phyloP scores from a whole-genome alignment of 2,888 invertebrate genomes.

The Ochropacha duplaris region DNA sequence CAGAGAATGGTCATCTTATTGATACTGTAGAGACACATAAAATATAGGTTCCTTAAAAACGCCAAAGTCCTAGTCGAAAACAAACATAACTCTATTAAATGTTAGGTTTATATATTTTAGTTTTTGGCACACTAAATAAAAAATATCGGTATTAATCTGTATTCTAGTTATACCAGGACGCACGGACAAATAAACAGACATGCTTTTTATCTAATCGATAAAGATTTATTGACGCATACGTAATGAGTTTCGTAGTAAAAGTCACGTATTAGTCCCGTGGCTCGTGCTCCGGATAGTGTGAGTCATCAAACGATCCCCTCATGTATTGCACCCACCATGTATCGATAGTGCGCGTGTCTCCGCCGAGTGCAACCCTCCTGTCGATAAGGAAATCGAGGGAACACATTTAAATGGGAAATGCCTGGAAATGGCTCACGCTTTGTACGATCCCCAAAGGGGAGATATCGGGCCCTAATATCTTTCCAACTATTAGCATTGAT shows the following conservation, averaged over 20 bases:
- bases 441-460: slow-evolving; percentile 65
- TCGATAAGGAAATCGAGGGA: slow-evolving; percentile 72
- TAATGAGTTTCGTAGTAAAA: slow-evolving; percentile 3
- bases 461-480: slow-evolving; percentile 67
- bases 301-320: slow-evolving; percentile 43
- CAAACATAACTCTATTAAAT: not conserved
- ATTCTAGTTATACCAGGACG: too few relatives aligned
- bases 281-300: slow-evolving; percentile 26
- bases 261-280: not conserved
- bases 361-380: slow-evolving; percentile 37
- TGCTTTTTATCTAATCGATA: too few relatives aligned
- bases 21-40: too few relatives aligned
- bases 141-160: too few relatives aligned
- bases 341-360: slow-evolving; percentile 31
- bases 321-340: slow-evolving; percentile 27
- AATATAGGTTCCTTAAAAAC: not conserved
- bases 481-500: slow-evolving; percentile 65
- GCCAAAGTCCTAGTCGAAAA: not conserved
- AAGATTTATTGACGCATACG: slow-evolving; percentile 1
- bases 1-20: too few relatives aligned
- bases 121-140: too few relatives aligned
- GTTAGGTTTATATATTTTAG: not conserved
- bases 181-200: too few relatives aligned
- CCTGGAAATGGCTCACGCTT: slow-evolving; percentile 77
- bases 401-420: slow-evolving; percentile 77